Percentiles rank a stretch among this genome's conserved stretches.
Evolutionary conservation across 2,113 vertebrate species (phyloP).

Genomic region (Cyanoramphus novaezelandiae): DNA sequence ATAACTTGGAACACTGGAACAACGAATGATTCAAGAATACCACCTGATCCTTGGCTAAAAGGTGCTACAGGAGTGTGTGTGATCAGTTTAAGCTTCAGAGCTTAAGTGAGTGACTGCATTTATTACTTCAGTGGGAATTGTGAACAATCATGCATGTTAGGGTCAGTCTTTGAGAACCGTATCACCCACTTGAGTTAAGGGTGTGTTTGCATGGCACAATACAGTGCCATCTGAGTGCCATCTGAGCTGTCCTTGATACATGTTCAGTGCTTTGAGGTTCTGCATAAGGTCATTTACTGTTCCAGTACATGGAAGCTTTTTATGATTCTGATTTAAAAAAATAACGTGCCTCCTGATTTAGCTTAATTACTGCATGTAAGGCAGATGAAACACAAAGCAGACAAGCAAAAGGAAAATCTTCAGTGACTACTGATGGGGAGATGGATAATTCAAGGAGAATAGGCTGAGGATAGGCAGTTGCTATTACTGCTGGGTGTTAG

Average conservation of each 20-base stretch:
- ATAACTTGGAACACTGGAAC: not conserved
- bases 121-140: not conserved
- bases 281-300: not conserved
- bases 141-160: not conserved
- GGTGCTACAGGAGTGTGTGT: not conserved
- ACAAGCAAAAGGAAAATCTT: not conserved
- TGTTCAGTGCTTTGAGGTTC: accelerated
- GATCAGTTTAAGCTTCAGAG: not conserved
- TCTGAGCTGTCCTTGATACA: not conserved
- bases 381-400: not conserved
- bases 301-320: not conserved
- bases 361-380: not conserved
- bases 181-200: not conserved
- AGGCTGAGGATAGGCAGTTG: not conserved
- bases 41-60: not conserved
- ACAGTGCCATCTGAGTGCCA: not conserved
- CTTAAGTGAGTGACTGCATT: not conserved
- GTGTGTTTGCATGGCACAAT: not conserved
- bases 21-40: not conserved
- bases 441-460: not conserved
- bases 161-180: not conserved
- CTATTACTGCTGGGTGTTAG: not conserved
- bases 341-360: not conserved
- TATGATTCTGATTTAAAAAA: not conserved
- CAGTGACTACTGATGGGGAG: not conserved